phyloP scores from a whole-genome alignment of 2,888 invertebrate species.

The Pilophorus perplexus region DNA sequence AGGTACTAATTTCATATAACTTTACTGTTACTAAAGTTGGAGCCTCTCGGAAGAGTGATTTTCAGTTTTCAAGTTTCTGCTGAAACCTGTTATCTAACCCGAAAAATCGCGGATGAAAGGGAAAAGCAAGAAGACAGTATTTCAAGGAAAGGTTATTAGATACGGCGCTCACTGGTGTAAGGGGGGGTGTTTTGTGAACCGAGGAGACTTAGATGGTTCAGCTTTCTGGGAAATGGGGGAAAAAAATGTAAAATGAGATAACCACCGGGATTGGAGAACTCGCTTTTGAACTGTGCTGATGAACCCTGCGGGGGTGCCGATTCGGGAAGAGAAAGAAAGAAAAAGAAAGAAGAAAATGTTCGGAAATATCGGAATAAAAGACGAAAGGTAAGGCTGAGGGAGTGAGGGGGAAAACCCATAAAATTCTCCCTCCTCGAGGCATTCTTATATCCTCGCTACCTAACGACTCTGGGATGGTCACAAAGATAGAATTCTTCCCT shows the following conservation, averaged over 20 bases:
- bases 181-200: not conserved
- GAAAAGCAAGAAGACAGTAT: too few relatives aligned
- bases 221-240: too few relatives aligned
- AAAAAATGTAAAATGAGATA: conserved; percentile 15
- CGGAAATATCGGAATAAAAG: conserved; percentile 15
- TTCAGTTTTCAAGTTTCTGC: too few relatives aligned
- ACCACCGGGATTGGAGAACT: not conserved
- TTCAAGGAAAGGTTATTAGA: too few relatives aligned
- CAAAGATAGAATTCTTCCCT: conserved; percentile 10
- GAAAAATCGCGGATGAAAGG: too few relatives aligned
- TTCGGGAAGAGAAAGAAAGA: not conserved
- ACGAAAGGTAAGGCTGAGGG: not conserved
- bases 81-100: too few relatives aligned
- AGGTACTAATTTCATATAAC: too few relatives aligned
- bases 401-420: conserved; percentile 13
- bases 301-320: not conserved
- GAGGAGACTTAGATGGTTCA: conserved; percentile 4
- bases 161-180: too few relatives aligned
- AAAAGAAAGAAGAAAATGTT: not conserved
- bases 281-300: conserved; percentile 6
- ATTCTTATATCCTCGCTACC: conserved; percentile 1
- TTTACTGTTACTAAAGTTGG: too few relatives aligned
- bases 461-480: conserved; percentile 10
- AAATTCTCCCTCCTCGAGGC: not conserved
- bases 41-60: too few relatives aligned